These are phyloP conservation scores for Epinotia brunnichana DNA, from an alignment of 2,888 invertebrate genomes.

Conservation along the genomic window DNA sequence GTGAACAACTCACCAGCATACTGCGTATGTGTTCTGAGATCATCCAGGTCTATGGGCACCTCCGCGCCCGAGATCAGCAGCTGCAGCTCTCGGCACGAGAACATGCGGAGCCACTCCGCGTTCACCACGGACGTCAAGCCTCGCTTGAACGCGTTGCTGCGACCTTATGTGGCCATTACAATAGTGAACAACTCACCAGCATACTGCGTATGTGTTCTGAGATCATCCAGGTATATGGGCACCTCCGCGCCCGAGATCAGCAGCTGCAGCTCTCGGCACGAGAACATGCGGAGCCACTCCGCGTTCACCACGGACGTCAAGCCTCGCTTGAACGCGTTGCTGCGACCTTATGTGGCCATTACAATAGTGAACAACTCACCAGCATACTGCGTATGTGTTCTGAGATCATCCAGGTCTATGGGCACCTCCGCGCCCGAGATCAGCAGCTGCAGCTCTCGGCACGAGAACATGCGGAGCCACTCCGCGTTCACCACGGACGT, in stretches of 20 bases:
- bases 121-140: constrained; percentile 96
- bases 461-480: constrained; percentile 96
- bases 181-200: constrained; percentile 79
- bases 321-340: constrained; percentile 93
- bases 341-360: too few species aligned
- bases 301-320: constrained; percentile 95
- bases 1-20: constrained; percentile 86
- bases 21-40: constrained; percentile 93
- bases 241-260: constrained; percentile 98
- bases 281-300: constrained; percentile 97
- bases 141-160: constrained; percentile 92
- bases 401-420: constrained; percentile 95
- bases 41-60: constrained; percentile 95
- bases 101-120: constrained; percentile 96
- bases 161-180: too few species aligned
- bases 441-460: constrained; percentile 97
- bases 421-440: constrained; percentile 98
- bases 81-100: constrained; percentile 95
- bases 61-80: constrained; percentile 98
- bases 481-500: constrained; percentile 95
- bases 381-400: constrained; percentile 93
- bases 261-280: constrained; percentile 95
- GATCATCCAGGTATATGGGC: constrained; percentile 95
- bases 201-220: constrained; percentile 94
- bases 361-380: constrained; percentile 72